Percentiles rank a stretch among this genome's conserved stretches.
These are phyloP conservation scores for Cygnus atratus DNA, from an alignment of 2,113 vertebrate species.

Conservation along the genomic window DNA sequence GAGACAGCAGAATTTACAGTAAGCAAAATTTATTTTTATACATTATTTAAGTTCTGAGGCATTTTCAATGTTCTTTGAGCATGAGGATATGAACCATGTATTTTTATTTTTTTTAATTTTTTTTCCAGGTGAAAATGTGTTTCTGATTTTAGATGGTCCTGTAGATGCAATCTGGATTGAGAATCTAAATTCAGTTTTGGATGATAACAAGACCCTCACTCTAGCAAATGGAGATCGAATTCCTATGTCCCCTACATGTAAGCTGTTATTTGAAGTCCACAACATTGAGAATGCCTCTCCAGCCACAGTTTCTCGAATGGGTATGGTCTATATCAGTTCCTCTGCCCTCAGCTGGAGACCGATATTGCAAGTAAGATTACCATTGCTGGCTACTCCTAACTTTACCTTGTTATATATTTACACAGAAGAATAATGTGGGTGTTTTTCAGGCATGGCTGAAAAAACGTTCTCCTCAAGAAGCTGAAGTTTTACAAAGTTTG, in stretches of 20 bases:
- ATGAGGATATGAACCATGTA: background rate
- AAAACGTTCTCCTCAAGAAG: slow-evolving; percentile 76
- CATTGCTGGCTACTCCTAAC: background rate
- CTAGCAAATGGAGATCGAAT: slow-evolving; percentile 82
- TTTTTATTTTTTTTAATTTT: background rate
- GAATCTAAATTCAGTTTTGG: slow-evolving; percentile 83
- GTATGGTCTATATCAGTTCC: slow-evolving; percentile 83
- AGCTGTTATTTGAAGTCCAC: slow-evolving; percentile 81
- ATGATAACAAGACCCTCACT: slow-evolving; percentile 83
- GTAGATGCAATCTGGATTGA: slow-evolving; percentile 85
- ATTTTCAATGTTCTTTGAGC: background rate
- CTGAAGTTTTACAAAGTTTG: slow-evolving; percentile 71
- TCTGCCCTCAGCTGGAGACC: slow-evolving; percentile 79
- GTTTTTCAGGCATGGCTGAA: slow-evolving; percentile 84
- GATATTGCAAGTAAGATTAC: slow-evolving; percentile 74
- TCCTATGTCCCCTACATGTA: slow-evolving; percentile 80
- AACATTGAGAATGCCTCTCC: slow-evolving; percentile 82
- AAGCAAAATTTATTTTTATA: background rate
- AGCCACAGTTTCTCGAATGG: slow-evolving; percentile 82
- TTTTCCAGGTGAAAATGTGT: slow-evolving; percentile 79
- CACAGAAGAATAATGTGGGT: background rate
- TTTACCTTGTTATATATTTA: background rate
- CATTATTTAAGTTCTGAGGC: background rate
- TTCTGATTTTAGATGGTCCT: slow-evolving; percentile 80
- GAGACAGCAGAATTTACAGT: background rate